Percentiles rank a stretch among this genome's conserved stretches.
Conservation (phyloP, 2,888 invertebrate genomes). For the Hesperia comma region DNA sequence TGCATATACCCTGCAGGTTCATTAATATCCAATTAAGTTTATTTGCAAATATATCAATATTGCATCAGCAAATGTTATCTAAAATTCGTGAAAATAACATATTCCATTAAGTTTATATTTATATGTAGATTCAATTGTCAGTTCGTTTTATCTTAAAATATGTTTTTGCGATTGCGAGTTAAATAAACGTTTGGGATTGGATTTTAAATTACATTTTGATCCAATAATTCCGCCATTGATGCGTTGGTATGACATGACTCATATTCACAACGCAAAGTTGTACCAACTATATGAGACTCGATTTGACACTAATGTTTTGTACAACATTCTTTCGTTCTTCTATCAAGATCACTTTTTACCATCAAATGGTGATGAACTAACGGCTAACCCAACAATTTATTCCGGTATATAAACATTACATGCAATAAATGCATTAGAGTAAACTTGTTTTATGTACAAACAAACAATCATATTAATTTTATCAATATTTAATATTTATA, state of each 20-base stretch:
- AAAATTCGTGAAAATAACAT: slow-evolving; percentile 28
- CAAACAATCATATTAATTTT: too few relatives aligned
- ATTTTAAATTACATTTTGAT: slow-evolving; percentile 10
- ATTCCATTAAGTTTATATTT: slow-evolving; percentile 32
- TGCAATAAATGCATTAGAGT: too few relatives aligned
- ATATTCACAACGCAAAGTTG: too few relatives aligned
- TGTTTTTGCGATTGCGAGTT: slow-evolving; percentile 4
- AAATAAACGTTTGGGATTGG: slow-evolving; percentile 9
- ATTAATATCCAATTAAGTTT: slow-evolving; percentile 23
- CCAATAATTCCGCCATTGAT: slow-evolving; percentile 1
- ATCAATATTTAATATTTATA: too few relatives aligned
- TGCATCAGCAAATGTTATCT: slow-evolving; percentile 28
- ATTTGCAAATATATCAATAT: slow-evolving; percentile 31
- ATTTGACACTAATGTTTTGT: too few relatives aligned
- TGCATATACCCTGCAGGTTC: slow-evolving; percentile 2
- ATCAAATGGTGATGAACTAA: too few relatives aligned
- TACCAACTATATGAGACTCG: too few relatives aligned
- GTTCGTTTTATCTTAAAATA: slow-evolving; percentile 5
- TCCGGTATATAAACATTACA: too few relatives aligned
- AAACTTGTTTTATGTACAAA: too few relatives aligned
- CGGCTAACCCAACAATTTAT: too few relatives aligned
- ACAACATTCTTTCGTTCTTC: too few relatives aligned
- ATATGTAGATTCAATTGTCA: slow-evolving; percentile 18
- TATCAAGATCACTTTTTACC: too few relatives aligned
- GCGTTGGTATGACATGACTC: background rate